A percentile compares a stretch with the other conserved stretches of the same genome.
Evolutionary conservation across 2,888 invertebrate species (phyloP).

Genomic region (Crepidodera aurea): DNA sequence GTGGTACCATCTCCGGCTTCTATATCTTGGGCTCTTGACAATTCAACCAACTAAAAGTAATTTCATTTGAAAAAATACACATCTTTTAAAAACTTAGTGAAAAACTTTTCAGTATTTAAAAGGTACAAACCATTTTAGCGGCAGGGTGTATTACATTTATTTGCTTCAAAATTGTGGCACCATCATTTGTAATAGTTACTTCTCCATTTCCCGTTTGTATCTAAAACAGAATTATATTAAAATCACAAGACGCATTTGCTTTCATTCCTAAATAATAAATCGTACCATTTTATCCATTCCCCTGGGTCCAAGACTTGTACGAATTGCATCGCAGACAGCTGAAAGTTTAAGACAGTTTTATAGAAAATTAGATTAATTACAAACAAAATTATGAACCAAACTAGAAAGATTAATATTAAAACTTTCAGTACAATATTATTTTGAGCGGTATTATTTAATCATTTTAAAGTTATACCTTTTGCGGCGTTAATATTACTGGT

Average conservation of each 20-base stretch:
- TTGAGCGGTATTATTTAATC: background rate
- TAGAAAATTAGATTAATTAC: slow-evolving; percentile 1
- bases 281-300: slow-evolving; percentile 99
- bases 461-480: slow-evolving; percentile 75
- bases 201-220: slow-evolving; percentile 97
- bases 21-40: slow-evolving; percentile 97
- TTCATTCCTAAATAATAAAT: slow-evolving; percentile 7
- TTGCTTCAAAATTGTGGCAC: slow-evolving; percentile 98
- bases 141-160: slow-evolving; percentile 99
- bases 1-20: slow-evolving; percentile 99
- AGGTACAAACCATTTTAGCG: slow-evolving; percentile 87
- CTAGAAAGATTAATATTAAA: background rate
- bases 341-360: slow-evolving; percentile 56
- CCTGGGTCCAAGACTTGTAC: slow-evolving; percentile 96
- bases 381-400: slow-evolving; percentile 12
- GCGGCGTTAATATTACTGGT: slow-evolving; percentile 97
- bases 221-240: slow-evolving; percentile 62
- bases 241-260: background rate
- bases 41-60: slow-evolving; percentile 83
- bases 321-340: slow-evolving; percentile 99
- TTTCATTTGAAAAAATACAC: background rate
- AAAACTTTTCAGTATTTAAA: background rate
- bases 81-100: background rate
- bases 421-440: background rate
- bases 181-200: slow-evolving; percentile 99